Evolutionary conservation across 2,888 invertebrate genomes (phyloP).

Genomic region (Erpobdella octoculata): DNA sequence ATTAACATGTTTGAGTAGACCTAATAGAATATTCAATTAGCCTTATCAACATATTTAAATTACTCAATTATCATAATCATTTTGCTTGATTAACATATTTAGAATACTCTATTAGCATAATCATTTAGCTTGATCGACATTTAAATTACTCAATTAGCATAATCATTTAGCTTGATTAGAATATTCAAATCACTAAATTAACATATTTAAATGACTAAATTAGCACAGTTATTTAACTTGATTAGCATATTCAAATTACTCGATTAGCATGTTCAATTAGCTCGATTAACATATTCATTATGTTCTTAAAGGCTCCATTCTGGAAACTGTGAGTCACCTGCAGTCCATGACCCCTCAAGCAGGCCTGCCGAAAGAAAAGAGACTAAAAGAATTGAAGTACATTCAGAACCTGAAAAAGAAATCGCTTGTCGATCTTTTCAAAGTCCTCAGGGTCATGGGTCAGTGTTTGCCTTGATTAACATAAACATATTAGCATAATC

Average conservation of each 20-base stretch:
- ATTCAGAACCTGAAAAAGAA: slow-evolving; percentile 77
- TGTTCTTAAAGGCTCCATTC: slow-evolving; percentile 42
- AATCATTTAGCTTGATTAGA: background rate
- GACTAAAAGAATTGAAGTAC: slow-evolving; percentile 62
- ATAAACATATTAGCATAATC: too few species aligned
- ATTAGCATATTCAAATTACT: background rate
- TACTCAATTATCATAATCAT: background rate
- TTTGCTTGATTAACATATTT: too few species aligned
- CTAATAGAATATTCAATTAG: too few species aligned
- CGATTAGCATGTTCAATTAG: background rate
- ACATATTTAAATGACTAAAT: background rate
- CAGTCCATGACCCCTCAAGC: slow-evolving; percentile 54
- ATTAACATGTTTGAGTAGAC: too few species aligned
- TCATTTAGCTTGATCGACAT: background rate
- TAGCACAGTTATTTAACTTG: background rate
- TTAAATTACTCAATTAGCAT: background rate
- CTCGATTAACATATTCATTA: too few species aligned
- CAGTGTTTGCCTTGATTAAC: slow-evolving; percentile 9
- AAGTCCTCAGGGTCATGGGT: slow-evolving; percentile 56
- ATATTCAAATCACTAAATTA: background rate
- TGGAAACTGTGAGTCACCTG: slow-evolving; percentile 58
- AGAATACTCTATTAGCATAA: too few species aligned
- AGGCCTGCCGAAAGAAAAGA: slow-evolving; percentile 46
- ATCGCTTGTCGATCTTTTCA: slow-evolving; percentile 77
- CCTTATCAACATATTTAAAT: background rate